Conservation (phyloP, 1,140 invertebrate genomes). For the Diabrotica undecimpunctata region DNA sequence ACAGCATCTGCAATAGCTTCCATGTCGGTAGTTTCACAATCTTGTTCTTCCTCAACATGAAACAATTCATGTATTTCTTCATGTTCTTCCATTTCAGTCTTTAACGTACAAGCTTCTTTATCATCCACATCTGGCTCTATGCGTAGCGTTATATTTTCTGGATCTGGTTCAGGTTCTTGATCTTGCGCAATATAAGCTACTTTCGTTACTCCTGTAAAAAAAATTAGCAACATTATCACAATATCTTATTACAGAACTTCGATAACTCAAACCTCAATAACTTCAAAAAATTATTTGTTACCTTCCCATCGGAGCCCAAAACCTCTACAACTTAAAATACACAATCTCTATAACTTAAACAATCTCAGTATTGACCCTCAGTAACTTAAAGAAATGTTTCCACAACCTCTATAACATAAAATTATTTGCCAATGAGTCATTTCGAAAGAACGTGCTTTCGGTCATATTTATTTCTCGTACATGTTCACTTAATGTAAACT, state of each 20-base stretch:
- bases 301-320: too few species aligned
- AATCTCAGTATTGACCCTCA: too few species aligned
- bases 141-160: slow-evolving; percentile 51
- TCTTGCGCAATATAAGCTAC: slow-evolving; percentile 44
- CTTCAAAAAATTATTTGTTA: not conserved
- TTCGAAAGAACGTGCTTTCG: too few species aligned
- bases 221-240: not conserved
- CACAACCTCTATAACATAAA: too few species aligned
- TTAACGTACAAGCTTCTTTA: slow-evolving; percentile 43
- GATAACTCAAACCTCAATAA: too few species aligned
- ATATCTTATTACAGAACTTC: too few species aligned
- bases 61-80: slow-evolving; percentile 27
- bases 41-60: slow-evolving; percentile 26
- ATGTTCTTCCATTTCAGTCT: slow-evolving; percentile 28
- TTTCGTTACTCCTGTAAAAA: slow-evolving; percentile 32
- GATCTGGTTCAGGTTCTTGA: slow-evolving; percentile 38
- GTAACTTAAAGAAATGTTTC: too few species aligned
- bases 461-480: too few species aligned
- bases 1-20: slow-evolving; percentile 46
- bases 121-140: slow-evolving; percentile 37
- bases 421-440: too few species aligned
- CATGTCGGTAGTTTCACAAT: slow-evolving; percentile 40
- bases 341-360: too few species aligned
- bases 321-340: too few species aligned
- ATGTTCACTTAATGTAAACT: too few species aligned